Evolutionary conservation across 2,888 invertebrate species (phyloP), one percentile per base, ranked within the genome.

Genomic region (Andrena chrysosceles): DNA sequence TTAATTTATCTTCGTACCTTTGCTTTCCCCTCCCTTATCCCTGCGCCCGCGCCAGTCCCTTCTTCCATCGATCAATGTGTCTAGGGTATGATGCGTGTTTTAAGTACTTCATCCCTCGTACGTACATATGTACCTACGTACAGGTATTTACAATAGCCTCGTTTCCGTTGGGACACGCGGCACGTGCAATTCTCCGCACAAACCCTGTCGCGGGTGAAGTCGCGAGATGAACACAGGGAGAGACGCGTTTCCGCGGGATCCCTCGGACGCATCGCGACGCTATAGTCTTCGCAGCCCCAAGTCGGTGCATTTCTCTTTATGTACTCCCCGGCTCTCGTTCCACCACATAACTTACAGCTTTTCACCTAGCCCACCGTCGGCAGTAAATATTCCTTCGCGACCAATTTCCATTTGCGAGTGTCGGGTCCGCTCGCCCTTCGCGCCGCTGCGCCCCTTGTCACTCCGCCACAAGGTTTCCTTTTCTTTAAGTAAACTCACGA

Each of bases 1-100:
- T 90, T 90, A 90, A 90, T 90, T 91, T 89, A 90, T 90, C 91
- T 90, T 90, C 89, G 89, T 90, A 82, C 85, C 86, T 86, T 90
- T 84, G 85, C 82, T 71, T 83, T 76, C 72, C 64, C 63, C 63
- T 49, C 70, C 68, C 63, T 63, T 48, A 52, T 71, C 60, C 74
- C 77, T 26, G 20, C 26, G 26, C 2, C 48, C 59, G 23, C 26
- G 8, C 13, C 26, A 10, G 23, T 56, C 10, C 64, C 81, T 75
- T 70, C 87, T 69, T 84, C 75, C 85, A 85, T 89, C 89, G 87
- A 89, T 89, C 89, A 87, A 84, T 70, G 85, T 84, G 82, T 83
- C 88, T 71, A 60, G 54, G 76, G 78, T 87, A 85, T 86, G 86
- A 88, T 83, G 85, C 76, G 81, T 75, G 66, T 76, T 71, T 69